Evolutionary conservation across 2,113 vertebrate species (phyloP), one percentile per base, ranked within the genome.

Genomic region (Pyxicephalus adspersus): DNA sequence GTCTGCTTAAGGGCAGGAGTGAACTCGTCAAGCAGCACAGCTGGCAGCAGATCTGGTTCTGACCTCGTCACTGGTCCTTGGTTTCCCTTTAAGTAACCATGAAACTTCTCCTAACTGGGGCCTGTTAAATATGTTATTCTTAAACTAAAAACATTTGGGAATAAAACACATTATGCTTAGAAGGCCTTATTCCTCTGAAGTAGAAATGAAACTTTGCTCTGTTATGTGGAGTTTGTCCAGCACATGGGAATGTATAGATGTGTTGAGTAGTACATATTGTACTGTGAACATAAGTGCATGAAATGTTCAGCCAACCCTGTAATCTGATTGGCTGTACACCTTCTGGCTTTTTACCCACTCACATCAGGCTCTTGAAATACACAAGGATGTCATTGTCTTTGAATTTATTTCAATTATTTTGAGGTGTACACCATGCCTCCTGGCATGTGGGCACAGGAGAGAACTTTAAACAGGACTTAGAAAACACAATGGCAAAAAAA

Each of bases 301-400:
- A 20, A 45, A 80, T 80, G 78, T 64, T 80, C 66, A 64, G 78
- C 78, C 78, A 80, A 80, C 45, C 57, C 15, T 72, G 58, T 72
- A 80, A 80, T 72, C 78, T 80, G 78, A 72, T 80, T 72, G 78
- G 78, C 78, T 63, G 67, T 72, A 80, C 78, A 72, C 78, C 19
- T 61, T 19, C 50, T 80, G 78, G 78, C 67, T 52, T 72, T 29
- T 80, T 63, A 72, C 58, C 77, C 25, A 22, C 45, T 72, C 67
- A 45, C 78, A 72, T 64, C 70, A 72, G 64, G 60, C 25, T 80
- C 66, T 63, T 64, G 19, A 72, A 80, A 64, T 51, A 52, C 52
- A 80, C 78, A 72, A 79, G 77, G 38, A 80, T 80, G 29, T 72
- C 38, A 80, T 64, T 80, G 67, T 52, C 65, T 71, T 63, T 71